Base-by-base conservation (phyloP, 2,888 invertebrate species). In the Ochropacha duplaris region DNA sequence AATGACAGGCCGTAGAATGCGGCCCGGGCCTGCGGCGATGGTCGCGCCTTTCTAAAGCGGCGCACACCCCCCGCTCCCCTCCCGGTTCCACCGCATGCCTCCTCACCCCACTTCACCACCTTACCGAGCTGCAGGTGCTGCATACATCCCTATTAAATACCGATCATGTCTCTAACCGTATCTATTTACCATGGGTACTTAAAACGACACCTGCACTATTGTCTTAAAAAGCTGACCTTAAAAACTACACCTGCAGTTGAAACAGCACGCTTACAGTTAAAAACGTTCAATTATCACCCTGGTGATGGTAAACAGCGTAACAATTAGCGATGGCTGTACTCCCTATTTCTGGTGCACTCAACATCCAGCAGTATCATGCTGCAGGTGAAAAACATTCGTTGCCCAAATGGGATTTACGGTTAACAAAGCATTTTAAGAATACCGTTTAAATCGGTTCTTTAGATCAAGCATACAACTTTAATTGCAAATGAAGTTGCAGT, bases 1-100 rank as follows among this genome's bases (percentile, higher is more conserved):
- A 92, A 92, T 92, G 92, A 92, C 92, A 92, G 90, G 88, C 92
- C 87, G 89, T 92, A 92, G 92, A 92, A 92, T 92, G 92, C 90
- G 92, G 92, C 90, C 84, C 88, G 84, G 84, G 92, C 92, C 92
- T 83, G 90, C 84, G 92, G 92, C 92, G 86, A 91, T 91, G 89
- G 92, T 92, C 90, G 92, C 92, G 92, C 92, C 92, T 92, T 92
- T 92, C 92, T 92, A 92, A 92, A 92, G 92, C 91, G 91, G 90
- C 89, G 86, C 87, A 86, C 82, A 77, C 77, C 83, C 83, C 83
- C 81, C 81, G 72, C 44, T 9, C 81, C 76, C 75, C 74, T 73
- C 76, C 72, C 80, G 79, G 61, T 67, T 24, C 71, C 81, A 70
- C 82, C 71, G 73, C 69, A 77, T 72, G 79, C 78, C 74, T 78